Evolutionary conservation across 2,888 invertebrate genomes (phyloP), one percentile per base, ranked within the genome.

Genomic region (Oegoconia quadripuncta): DNA sequence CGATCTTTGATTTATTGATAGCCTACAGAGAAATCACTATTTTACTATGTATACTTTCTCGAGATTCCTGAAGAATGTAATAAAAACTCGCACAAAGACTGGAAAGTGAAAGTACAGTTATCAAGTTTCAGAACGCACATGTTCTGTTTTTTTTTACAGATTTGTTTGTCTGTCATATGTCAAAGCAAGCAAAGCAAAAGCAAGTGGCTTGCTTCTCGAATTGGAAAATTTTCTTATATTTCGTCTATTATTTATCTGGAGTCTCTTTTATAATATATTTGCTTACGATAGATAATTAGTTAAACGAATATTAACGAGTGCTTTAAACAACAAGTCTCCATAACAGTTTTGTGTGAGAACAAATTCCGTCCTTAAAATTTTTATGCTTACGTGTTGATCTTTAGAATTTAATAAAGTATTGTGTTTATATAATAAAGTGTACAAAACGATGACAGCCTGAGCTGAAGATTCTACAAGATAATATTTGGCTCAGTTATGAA

Each of bases 401-500:
- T 9, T 12, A 35, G n/a, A 13, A 18, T 9, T 7, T 11, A 11
- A 34, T 25, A 34, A 12, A 16, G 7, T 25, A 15, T 20, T 32
- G 32, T 32, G 20, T 20, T 26, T 26, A 12, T 8, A 34, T n/a
- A n/a, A n/a, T n/a, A 17, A n/a, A 14, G 7, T 14, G 13, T n/a
- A 3, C 6, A 13, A 18, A 18, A 13, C 11, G 14, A 34, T 34
- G 34, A 6, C 26, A 34, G 22, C 15, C 2, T 34, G 15, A 34
- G 15, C 8, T 16, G 3, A 16, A 2, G n/a, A 3, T 16, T 22
- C 22, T 6, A 5, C 20, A 20, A 14, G 22, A 22, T 8, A 7
- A 9, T 6, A 15, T 25, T 18, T 32, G 13, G 22, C 64, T 43
- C 41, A 70, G 65, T 65, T 55, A 86, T 86, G 86, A 83, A 77